Conservation (phyloP, 1,140 invertebrate species). For the Drosophila funebris region DNA sequence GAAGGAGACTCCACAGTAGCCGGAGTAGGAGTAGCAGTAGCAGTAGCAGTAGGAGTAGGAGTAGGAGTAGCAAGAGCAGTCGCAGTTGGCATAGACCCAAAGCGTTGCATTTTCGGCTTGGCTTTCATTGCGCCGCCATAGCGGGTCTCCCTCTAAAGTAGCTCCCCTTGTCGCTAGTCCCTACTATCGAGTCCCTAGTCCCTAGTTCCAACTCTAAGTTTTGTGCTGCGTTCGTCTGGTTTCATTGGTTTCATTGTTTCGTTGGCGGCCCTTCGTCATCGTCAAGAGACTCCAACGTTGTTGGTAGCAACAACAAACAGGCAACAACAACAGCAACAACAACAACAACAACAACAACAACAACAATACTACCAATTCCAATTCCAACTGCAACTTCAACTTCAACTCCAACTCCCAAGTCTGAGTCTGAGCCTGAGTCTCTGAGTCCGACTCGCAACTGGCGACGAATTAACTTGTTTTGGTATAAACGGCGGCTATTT, state of each 20-base stretch:
- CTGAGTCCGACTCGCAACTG: slow-evolving; percentile 22
- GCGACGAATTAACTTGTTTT: slow-evolving; percentile 83
- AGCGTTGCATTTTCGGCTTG: slow-evolving; percentile 76
- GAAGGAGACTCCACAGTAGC: slow-evolving; percentile 5
- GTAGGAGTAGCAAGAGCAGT: background rate
- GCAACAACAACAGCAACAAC: slow-evolving; percentile 13
- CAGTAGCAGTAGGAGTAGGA: background rate
- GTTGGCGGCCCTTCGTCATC: slow-evolving; percentile 81
- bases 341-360: slow-evolving; percentile 11
- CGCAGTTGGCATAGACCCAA: slow-evolving; percentile 22
- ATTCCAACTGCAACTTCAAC: slow-evolving; percentile 12
- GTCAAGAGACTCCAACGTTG: slow-evolving; percentile 44
- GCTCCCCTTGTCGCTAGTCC: background rate
- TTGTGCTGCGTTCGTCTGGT: slow-evolving; percentile 58
- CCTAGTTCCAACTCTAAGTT: slow-evolving; percentile 13
- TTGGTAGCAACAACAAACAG: slow-evolving; percentile 10
- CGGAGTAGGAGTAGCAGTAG: background rate
- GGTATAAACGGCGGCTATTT: slow-evolving; percentile 83
- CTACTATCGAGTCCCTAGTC: background rate
- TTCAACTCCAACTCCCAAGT: slow-evolving; percentile 23
- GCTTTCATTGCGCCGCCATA: slow-evolving; percentile 71
- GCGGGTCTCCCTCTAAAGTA: slow-evolving; percentile 18
- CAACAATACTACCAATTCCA: slow-evolving; percentile 20
- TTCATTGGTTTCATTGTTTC: slow-evolving; percentile 72
- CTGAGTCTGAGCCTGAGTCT: slow-evolving; percentile 7